Conservation (phyloP, 2,113 vertebrate species). For the Erythrocercus mccallii region DNA sequence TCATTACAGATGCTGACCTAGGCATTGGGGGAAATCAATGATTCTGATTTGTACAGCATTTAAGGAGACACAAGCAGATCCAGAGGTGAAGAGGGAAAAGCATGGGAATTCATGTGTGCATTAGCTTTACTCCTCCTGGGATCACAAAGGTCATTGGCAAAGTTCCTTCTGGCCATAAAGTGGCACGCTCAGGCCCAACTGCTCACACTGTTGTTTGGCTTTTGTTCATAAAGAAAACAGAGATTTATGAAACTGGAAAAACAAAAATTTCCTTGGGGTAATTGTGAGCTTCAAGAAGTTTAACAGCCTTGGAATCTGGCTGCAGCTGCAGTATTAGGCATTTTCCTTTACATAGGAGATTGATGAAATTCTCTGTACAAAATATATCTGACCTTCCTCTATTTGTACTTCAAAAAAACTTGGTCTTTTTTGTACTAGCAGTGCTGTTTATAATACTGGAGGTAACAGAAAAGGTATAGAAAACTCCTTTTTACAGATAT, state of each 20-base stretch:
- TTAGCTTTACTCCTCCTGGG: not conserved
- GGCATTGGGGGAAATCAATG: not conserved
- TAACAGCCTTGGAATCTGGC: not conserved
- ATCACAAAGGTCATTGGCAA: not conserved
- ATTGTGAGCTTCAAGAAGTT: not conserved
- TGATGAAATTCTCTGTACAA: not conserved
- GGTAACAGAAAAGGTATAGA: not conserved
- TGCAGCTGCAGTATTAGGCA: not conserved
- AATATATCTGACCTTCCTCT: not conserved
- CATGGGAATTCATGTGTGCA: not conserved
- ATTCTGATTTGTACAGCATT: not conserved
- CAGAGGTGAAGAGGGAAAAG: not conserved
- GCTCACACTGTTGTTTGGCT: not conserved
- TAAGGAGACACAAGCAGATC: not conserved
- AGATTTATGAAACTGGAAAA: not conserved
- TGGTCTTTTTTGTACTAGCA: not conserved
- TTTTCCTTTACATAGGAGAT: not conserved
- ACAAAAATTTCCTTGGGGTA: not conserved
- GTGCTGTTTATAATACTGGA: not conserved
- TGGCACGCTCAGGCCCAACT: fast-evolving
- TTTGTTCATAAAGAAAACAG: not conserved
- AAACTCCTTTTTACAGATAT: not conserved
- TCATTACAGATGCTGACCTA: not conserved
- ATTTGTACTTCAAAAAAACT: not conserved
- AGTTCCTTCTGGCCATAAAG: not conserved